These are phyloP conservation scores for Willowsia nigromaculata DNA, from an alignment of 2,888 invertebrate genomes.

Conservation along the genomic window DNA sequence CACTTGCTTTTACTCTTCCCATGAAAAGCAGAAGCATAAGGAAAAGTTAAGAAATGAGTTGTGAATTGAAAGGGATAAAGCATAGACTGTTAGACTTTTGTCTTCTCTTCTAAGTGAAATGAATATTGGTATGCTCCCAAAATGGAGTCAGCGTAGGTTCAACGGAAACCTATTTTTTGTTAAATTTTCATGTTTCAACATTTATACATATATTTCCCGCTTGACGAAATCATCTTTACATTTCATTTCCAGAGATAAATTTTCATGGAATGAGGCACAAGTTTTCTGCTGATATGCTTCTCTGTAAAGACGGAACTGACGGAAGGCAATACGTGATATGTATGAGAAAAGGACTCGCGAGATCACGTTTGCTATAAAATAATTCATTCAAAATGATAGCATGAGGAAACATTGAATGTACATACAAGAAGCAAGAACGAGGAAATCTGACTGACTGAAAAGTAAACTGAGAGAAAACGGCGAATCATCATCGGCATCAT, in stretches of 20 bases:
- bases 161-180: neutral
- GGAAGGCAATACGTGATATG: neutral
- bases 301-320: neutral
- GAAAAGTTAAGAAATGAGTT: conserved; percentile 9
- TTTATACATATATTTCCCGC: conserved; percentile 12
- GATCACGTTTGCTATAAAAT: conserved; percentile 48
- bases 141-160: neutral
- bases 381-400: conserved; percentile 43
- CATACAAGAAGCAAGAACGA: neutral
- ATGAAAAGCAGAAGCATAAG: neutral
- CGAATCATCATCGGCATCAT: conserved; percentile 61
- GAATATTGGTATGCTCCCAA: neutral
- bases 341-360: neutral
- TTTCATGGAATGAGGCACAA: conserved; percentile 25
- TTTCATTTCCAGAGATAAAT: conserved; percentile 49
- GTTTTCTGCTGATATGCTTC: neutral
- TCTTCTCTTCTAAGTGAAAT: neutral
- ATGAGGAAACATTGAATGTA: conserved; percentile 1
- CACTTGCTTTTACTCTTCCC: neutral
- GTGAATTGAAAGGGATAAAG: conserved; percentile 60
- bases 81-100: too few relatives aligned
- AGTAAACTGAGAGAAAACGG: conserved; percentile 47
- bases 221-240: conserved; percentile 44
- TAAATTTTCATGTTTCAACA: conserved; percentile 1
- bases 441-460: conserved; percentile 25